Evolutionary conservation across 2,888 invertebrate species (phyloP), one percentile per base, ranked within the genome.

Genomic region (Dendrolimus pini): DNA sequence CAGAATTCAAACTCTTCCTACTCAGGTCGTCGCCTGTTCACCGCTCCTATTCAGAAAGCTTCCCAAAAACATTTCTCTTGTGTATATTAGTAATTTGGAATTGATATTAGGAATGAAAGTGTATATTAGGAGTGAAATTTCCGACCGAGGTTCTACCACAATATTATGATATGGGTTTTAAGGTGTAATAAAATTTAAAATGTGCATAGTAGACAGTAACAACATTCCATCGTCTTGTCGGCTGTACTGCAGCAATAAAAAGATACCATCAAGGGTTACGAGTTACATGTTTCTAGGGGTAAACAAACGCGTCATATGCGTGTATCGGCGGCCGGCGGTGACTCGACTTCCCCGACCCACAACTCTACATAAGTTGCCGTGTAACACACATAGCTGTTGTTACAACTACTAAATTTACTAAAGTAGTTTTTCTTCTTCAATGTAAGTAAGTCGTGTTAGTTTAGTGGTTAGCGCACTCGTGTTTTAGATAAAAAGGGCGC

Each of bases 331-430:
- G 64, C 73, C 74, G 7, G 41, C 18, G 56, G 9, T 12, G 12
- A 6, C 7, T 47, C 47, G 12, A 9, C 47, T 1, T 12, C 9
- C 47, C 47, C 80, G 82, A 80, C 80, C 82, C 74, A 82, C 76
- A 82, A 74, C 65, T 78, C 82, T 74, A 83, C 82, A 81, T 82
- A 82, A 76, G 75, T 67, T 73, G 72, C 77, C 78, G 82, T 79
- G 82, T 82, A 85, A 85, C 82, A 84, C 72, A 79, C 74, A 78
- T 10, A 10, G 9, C 9, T 47, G 12, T 9, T 12, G 47, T 12
- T 9, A 9, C 47, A 10, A 47, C 47, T 47, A 47, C 12, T 47
- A 30, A 6, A 30, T 30, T 30, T 30, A 30, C 30, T 6, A 30
- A 30, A 30, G 3, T 30, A 30, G 30, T 3, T 30, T 30, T 30